Evolutionary conservation across 2,888 invertebrate genomes (phyloP), one percentile per base, ranked within the genome.

Genomic region (Loripinus fragilis): DNA sequence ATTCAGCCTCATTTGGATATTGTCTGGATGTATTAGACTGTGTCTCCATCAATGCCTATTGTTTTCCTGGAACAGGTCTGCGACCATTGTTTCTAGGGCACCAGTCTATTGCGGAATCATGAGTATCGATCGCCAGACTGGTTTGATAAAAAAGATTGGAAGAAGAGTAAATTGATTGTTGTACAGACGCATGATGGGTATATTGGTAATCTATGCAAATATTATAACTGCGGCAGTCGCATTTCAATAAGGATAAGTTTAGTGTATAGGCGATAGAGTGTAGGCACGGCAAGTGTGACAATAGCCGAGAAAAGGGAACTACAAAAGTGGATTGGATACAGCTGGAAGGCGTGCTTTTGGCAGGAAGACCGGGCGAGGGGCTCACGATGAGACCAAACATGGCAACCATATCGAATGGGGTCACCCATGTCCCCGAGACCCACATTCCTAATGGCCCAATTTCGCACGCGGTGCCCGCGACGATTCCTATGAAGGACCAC

Each of bases 401-500:
- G 60, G 75, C 85, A 25, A 73, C 76, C n/a, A 66, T 85, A 10
- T 45, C 81, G 20, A 85, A 85, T 50, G 83, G 83, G 23, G 75
- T 85, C n/a, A 74, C 78, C 55, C 75, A 83, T 42, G 76, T 80
- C 38, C 55, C 78, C 38, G 77, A 79, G n/a, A 71, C 69, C 64
- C 73, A 65, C 48, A 45, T 65, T 60, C 76, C 52, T 25, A 55
- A 67, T 17, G 75, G 74, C 17, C 65, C 74, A 48, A n/a, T 74
- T 52, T 60, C 74, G 15, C 65, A 65, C 35, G 41, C 23, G 65
- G 41, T 10, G 65, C 33, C 35, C 35, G 71, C 78, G 33, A 85
- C 87, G 50, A 90, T 92, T 41, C 91, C 92, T 7, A 88, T 92
- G 86, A 95, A 95, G 88, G 95, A 95, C 88, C 92, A 94, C 41